These are phyloP conservation scores for Bombus cullumanus DNA, from an alignment of 1,140 invertebrate genomes.

Conservation along the genomic window DNA sequence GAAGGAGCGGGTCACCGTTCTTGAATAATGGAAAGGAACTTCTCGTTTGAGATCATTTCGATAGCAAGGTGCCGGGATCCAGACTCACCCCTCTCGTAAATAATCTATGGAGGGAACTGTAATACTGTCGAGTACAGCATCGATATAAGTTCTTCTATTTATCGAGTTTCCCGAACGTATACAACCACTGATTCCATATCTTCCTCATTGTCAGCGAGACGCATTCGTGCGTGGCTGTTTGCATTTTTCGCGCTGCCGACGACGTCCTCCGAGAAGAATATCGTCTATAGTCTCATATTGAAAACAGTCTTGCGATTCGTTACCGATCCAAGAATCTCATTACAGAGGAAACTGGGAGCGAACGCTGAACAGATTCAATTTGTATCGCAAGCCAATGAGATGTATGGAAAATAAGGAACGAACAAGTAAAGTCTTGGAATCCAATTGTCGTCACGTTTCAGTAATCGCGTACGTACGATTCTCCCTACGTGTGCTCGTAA, in stretches of 20 bases:
- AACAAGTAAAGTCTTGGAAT: constrained; percentile 32
- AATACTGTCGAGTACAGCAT: no score
- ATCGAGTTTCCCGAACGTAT: neutral
- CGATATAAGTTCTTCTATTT: no score
- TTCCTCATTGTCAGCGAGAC: neutral
- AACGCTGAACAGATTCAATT: constrained; percentile 46
- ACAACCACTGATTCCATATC: neutral
- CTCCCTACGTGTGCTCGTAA: neutral
- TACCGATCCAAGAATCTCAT: constrained; percentile 39
- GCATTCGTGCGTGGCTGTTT: neutral
- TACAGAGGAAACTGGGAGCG: constrained; percentile 19
- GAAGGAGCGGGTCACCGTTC: neutral
- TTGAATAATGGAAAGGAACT: constrained; percentile 59
- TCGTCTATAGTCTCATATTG: neutral
- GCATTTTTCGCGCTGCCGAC: neutral
- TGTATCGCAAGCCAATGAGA: constrained; percentile 11
- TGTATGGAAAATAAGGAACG: neutral
- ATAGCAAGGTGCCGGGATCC: constrained; percentile 18
- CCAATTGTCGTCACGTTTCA: neutral
- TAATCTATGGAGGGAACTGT: constrained; percentile 35
- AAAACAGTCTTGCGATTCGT: neutral
- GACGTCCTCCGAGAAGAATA: neutral
- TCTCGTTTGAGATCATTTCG: constrained; percentile 20
- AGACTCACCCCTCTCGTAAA: constrained; percentile 53
- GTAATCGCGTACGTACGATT: no score